Conservation (phyloP, 2,888 invertebrate genomes). For the Neria commutata region DNA sequence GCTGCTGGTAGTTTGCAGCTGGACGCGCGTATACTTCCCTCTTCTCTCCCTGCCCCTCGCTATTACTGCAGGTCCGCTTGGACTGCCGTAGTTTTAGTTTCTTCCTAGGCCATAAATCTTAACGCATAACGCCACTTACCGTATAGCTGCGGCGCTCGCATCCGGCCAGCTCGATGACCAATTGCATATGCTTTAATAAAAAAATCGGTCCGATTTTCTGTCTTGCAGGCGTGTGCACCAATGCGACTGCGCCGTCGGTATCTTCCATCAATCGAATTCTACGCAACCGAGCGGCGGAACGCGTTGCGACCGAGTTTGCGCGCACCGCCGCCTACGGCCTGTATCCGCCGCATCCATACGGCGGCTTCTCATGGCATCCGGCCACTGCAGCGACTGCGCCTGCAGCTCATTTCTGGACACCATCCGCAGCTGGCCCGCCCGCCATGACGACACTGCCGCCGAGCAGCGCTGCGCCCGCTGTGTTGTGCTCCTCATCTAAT, state of each 20-base stretch:
- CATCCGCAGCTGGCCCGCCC: slow-evolving; percentile 62
- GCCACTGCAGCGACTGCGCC: slow-evolving; percentile 57
- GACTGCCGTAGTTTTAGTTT: neutral
- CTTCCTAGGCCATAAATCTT: neutral
- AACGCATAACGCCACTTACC: too few relatives aligned
- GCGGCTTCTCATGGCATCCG: slow-evolving; percentile 67
- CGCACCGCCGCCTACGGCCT: slow-evolving; percentile 88
- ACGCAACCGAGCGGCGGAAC: slow-evolving; percentile 92
- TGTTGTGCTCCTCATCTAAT: slow-evolving; percentile 37
- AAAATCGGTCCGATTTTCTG: too few relatives aligned
- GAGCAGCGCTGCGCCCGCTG: slow-evolving; percentile 64
- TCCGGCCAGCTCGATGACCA: too few relatives aligned
- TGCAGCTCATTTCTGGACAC: slow-evolving; percentile 49
- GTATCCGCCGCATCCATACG: slow-evolving; percentile 75
- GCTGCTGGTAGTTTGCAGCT: too few relatives aligned
- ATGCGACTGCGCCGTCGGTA: slow-evolving; percentile 93
- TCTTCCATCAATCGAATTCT: slow-evolving; percentile 96
- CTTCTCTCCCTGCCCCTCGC: too few relatives aligned
- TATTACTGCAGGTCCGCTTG: too few relatives aligned
- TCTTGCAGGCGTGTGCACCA: slow-evolving; percentile 88
- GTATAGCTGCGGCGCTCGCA: too few relatives aligned
- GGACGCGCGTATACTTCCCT: too few relatives aligned
- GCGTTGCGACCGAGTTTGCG: slow-evolving; percentile 94
- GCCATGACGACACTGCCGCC: slow-evolving; percentile 64
- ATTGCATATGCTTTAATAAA: too few relatives aligned